Conservation (phyloP, 2,888 invertebrate genomes). For the Hypolimnas misippus region DNA sequence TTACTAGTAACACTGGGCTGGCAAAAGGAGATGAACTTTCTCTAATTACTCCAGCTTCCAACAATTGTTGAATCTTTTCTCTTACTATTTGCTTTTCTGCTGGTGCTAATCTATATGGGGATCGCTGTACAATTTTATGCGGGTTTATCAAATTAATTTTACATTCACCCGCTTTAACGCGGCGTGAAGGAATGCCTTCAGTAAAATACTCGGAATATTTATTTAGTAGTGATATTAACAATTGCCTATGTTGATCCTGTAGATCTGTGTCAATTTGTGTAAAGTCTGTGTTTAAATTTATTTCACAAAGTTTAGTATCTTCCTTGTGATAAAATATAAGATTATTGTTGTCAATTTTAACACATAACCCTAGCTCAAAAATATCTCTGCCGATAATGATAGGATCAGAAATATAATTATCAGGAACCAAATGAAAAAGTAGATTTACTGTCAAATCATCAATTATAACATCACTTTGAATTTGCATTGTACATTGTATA, state of each 20-base stretch:
- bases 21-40: slow-evolving; percentile 35
- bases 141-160: slow-evolving; percentile 32
- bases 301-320: too few species aligned
- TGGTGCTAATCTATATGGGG: slow-evolving; percentile 42
- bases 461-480: slow-evolving; percentile 20
- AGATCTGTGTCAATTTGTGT: too few species aligned
- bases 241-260: too few species aligned
- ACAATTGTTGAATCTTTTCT: too few species aligned
- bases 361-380: too few species aligned
- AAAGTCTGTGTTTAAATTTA: too few species aligned
- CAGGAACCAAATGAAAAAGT: slow-evolving; percentile 34
- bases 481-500: slow-evolving; percentile 25
- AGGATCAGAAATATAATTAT: too few species aligned
- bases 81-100: slow-evolving; percentile 38
- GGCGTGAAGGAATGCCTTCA: slow-evolving; percentile 36
- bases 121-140: neutral
- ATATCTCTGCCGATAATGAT: too few species aligned
- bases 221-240: too few species aligned
- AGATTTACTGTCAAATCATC: slow-evolving; percentile 4
- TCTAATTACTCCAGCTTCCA: slow-evolving; percentile 43
- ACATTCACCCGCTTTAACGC: slow-evolving; percentile 38
- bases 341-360: too few species aligned
- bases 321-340: too few species aligned
- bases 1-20: slow-evolving; percentile 41
- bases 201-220: slow-evolving; percentile 40